These are phyloP conservation scores for Sparus aurata DNA, from an alignment of 2,797 vertebrate genomes.

Conservation along the genomic window DNA sequence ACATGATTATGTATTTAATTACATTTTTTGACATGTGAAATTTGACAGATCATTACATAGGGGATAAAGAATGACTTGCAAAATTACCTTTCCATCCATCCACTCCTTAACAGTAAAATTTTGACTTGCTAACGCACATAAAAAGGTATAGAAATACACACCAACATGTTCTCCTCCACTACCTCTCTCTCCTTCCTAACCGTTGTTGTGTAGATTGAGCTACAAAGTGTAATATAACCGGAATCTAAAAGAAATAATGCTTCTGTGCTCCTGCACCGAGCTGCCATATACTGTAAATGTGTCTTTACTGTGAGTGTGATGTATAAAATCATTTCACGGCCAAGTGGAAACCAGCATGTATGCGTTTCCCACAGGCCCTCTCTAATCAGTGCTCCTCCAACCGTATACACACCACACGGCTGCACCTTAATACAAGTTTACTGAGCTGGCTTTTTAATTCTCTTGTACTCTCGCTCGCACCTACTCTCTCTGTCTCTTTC, in stretches of 20 bases:
- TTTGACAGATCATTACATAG: too few species aligned
- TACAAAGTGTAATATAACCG: constrained; percentile 23
- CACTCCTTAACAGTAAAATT: neutral
- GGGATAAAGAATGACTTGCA: neutral
- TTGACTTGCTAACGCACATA: neutral
- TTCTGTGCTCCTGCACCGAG: constrained; percentile 21
- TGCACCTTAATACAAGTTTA: constrained; percentile 79
- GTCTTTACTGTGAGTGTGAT: constrained; percentile 67
- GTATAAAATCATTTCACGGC: constrained; percentile 78
- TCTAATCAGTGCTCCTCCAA: constrained; percentile 78
- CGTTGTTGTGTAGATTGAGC: constrained; percentile 22
- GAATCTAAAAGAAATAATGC: constrained; percentile 16
- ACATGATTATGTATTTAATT: too few species aligned
- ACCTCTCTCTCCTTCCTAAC: neutral
- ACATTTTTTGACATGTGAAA: too few species aligned
- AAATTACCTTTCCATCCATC: neutral
- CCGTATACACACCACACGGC: constrained; percentile 71
- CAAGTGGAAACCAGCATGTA: constrained; percentile 75
- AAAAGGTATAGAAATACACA: neutral
- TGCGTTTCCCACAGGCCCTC: constrained; percentile 72
- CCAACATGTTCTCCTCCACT: neutral
- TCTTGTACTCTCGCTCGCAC: constrained; percentile 49
- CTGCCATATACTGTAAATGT: constrained; percentile 58
- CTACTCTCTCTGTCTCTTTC: constrained; percentile 29
- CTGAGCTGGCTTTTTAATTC: constrained; percentile 74